Conservation (phyloP, 2,888 invertebrate species). For the Cantharis lateralis region DNA sequence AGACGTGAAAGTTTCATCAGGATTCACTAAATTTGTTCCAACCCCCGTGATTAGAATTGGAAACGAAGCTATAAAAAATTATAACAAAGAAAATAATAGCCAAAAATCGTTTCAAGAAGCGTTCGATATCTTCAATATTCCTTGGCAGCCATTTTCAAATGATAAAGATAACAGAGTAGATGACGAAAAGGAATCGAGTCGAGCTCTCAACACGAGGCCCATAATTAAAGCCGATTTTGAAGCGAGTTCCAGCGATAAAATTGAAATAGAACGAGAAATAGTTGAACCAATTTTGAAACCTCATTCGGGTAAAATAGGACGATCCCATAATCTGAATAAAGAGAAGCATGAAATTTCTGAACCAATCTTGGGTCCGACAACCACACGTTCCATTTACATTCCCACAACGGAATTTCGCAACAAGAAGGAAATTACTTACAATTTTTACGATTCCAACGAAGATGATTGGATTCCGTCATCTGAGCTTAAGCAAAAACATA, state of each 20-base stretch:
- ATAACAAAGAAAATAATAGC: constrained; percentile 35
- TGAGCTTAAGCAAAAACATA: constrained; percentile 40
- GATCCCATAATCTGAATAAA: constrained; percentile 55
- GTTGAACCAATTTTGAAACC: constrained; percentile 76
- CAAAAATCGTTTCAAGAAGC: constrained; percentile 49
- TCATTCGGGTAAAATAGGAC: constrained; percentile 60
- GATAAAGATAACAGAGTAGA: constrained; percentile 57
- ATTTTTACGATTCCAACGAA: constrained; percentile 49
- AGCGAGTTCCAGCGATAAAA: constrained; percentile 7
- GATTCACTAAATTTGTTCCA: constrained; percentile 46
- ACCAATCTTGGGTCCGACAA: constrained; percentile 61
- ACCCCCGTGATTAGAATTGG: constrained; percentile 55
- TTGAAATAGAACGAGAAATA: constrained; percentile 61
- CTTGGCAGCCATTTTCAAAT: constrained; percentile 59
- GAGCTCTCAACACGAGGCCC: constrained; percentile 60
- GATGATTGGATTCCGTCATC: constrained; percentile 47
- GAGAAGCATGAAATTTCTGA: constrained; percentile 66
- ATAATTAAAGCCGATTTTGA: constrained; percentile 32
- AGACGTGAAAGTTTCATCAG: constrained; percentile 24
- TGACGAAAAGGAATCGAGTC: constrained; percentile 59
- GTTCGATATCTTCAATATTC: constrained; percentile 56
- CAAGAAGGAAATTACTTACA: constrained; percentile 47
- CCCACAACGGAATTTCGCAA: constrained; percentile 53
- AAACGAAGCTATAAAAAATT: constrained; percentile 46
- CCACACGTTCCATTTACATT: constrained; percentile 32